Conservation (phyloP, 2,113 vertebrate genomes). For the Coregonus clupeaformis region DNA sequence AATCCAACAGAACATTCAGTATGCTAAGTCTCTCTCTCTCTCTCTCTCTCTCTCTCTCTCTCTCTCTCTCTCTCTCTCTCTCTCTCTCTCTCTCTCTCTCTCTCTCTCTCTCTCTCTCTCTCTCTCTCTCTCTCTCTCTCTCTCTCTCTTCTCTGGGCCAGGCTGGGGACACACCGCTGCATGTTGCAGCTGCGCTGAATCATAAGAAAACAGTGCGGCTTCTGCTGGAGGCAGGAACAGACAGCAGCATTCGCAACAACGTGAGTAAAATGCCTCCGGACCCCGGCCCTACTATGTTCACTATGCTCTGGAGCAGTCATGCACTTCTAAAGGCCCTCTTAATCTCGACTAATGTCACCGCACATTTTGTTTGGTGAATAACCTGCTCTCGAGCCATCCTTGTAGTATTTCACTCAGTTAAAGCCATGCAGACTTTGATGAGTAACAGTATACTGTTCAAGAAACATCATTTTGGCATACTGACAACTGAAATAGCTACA, state of each 20-base stretch:
- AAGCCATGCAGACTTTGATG: not conserved
- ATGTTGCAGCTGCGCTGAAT: slow-evolving; percentile 89
- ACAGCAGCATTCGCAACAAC: slow-evolving; percentile 81
- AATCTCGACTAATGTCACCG: too few species aligned
- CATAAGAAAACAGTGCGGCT: slow-evolving; percentile 92
- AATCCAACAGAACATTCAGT: not conserved
- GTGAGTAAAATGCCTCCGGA: slow-evolving; percentile 69
- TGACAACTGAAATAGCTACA: not conserved
- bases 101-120: not conserved
- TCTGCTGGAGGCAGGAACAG: slow-evolving; percentile 90
- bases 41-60: not conserved
- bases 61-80: not conserved
- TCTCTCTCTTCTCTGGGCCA: slow-evolving; percentile 48
- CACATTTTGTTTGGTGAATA: too few species aligned
- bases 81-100: slow-evolving; percentile 7
- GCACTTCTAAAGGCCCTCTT: too few species aligned
- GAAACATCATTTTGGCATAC: not conserved
- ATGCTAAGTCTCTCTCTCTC: not conserved
- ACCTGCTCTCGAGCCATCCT: too few species aligned
- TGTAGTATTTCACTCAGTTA: too few species aligned
- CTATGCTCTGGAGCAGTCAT: not conserved
- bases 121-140: not conserved
- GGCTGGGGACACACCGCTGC: slow-evolving; percentile 91
- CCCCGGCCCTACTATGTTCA: not conserved
- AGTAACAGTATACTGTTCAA: not conserved